A percentile compares a stretch with the other conserved stretches of the same genome.
Evolutionary conservation across 2,797 vertebrate species (phyloP).

Genomic region (Microhierax caerulescens): DNA sequence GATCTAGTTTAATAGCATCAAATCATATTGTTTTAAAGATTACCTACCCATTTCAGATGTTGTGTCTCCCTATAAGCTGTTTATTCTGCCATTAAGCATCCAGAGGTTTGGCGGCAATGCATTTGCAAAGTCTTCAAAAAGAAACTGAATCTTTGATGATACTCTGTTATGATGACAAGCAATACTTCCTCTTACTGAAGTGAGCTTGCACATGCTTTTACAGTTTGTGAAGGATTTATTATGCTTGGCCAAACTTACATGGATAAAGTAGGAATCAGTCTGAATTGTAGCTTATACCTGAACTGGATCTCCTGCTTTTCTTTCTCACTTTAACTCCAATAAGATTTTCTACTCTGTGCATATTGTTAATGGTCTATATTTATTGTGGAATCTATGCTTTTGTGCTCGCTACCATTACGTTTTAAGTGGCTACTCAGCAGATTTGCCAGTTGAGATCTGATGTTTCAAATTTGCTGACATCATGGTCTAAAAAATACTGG

Average conservation of each 20-base stretch:
- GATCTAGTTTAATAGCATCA: slow-evolving; percentile 37
- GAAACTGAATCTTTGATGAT: neutral
- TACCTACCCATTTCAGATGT: neutral
- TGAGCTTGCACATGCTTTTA: neutral
- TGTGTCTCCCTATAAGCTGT: neutral
- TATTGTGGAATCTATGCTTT: neutral
- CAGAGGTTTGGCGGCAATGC: neutral
- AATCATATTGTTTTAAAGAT: neutral
- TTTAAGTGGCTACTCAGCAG: neutral
- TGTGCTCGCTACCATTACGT: neutral
- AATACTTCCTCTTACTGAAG: neutral
- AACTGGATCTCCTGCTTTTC: neutral
- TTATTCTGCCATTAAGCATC: neutral
- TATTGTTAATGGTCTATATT: neutral
- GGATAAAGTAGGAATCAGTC: neutral
- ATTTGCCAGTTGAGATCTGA: neutral
- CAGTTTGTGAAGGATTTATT: neutral
- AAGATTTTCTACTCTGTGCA: neutral
- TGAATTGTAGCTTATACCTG: neutral
- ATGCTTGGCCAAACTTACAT: neutral
- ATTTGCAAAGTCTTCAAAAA: neutral
- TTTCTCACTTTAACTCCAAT: neutral
- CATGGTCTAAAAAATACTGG: neutral
- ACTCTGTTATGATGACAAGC: neutral
- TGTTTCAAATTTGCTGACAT: neutral